These are phyloP conservation scores for Ashinkailepas kermadecensis DNA, from an alignment of 2,888 invertebrate genomes.

Conservation along the genomic window DNA sequence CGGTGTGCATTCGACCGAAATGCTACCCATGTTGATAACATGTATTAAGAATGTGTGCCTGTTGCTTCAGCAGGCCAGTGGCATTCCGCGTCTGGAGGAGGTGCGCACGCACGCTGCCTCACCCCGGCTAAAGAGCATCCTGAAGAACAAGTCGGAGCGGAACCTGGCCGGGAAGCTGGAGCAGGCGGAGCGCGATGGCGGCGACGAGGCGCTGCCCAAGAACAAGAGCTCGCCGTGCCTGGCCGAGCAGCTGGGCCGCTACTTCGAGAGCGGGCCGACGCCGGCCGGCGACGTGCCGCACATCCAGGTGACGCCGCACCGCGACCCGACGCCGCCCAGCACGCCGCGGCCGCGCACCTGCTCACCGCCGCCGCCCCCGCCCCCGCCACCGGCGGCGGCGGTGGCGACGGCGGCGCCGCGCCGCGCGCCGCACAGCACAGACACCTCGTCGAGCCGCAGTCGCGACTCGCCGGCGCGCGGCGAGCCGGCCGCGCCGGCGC, in stretches of 20 bases:
- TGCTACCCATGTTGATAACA: too few relatives aligned
- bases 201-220: background rate
- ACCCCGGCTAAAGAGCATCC: constrained; percentile 35
- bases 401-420: background rate
- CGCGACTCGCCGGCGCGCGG: background rate
- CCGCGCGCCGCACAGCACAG: background rate
- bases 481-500: background rate
- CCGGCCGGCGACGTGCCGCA: constrained; percentile 7
- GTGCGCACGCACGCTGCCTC: background rate
- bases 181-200: too few relatives aligned
- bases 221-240: constrained; percentile 5
- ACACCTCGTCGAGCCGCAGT: background rate
- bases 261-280: background rate
- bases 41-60: too few relatives aligned
- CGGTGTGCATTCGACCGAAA: too few relatives aligned
- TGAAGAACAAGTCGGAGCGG: constrained; percentile 36
- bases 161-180: constrained; percentile 11
- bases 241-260: background rate
- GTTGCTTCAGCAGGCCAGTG: background rate
- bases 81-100: background rate
- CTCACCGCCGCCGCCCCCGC: background rate
- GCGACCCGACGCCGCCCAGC: background rate
- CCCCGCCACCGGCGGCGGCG: background rate
- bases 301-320: background rate
- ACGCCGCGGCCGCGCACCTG: background rate